Evolutionary conservation across 2,888 invertebrate genomes (phyloP), one percentile per base, ranked within the genome.

Genomic region (Microplitis manilae): DNA sequence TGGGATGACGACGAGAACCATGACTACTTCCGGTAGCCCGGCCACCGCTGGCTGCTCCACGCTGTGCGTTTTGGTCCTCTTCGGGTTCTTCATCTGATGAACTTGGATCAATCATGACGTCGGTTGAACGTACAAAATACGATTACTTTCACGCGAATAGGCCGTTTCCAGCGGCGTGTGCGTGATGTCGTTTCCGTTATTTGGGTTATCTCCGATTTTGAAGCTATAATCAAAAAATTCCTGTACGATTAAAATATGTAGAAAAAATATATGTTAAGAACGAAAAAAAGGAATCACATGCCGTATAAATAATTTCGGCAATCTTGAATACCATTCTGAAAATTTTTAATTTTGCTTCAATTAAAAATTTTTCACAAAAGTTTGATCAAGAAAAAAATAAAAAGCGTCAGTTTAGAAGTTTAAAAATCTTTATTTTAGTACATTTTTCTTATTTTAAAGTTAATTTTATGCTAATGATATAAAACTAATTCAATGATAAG

Each of bases 71-170:
- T 90, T 95, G 95, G 90, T 97, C 97, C 91, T 97, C 97, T 84
- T 97, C 97, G 85, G 95, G 96, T 90, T 98, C 97, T 91, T 97
- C 97, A 91, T 98, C 98, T 81, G 97, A 97, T 84, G 97, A 97
- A 91, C 97, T 97, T 83, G 97, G 97, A 90, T 97, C 97, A 90
- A 98, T 97, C 98, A 98, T 97, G 50, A 50, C 82, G 71, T 77
- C 80, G 75, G 39, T 68, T 62, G n/a, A 59, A 68, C 64, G 59
- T 61, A 68, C n/a, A 75, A 60, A 75, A 68, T 59, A 20, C 68
- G 41, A 40, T 64, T 68, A 40, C 30, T 40, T 61, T 74, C 68
- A 68, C 41, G 6, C 9, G 6, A 13, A 30, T 9, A 78, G 74
- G 77, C 75, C 74, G 77, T 81, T 69, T 67, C 68, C 41, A 73